Conservation (phyloP, 2,113 vertebrate genomes). For the Crotalus tigris region DNA sequence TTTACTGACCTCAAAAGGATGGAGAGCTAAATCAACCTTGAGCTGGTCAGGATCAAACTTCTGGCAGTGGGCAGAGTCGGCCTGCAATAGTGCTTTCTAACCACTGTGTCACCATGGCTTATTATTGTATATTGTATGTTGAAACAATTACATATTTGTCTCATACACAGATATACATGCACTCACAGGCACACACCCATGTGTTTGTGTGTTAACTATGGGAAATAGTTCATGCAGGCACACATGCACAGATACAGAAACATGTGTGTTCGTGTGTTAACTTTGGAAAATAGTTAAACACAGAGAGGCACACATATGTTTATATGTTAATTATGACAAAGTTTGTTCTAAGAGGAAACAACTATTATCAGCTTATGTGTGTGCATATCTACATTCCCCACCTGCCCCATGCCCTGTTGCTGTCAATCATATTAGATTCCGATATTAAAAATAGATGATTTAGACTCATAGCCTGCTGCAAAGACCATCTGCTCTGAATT, state of each 20-base stretch:
- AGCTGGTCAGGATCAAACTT: neutral
- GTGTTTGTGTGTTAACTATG: neutral
- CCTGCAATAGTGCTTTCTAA: neutral
- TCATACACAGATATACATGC: neutral
- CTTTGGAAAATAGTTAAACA: neutral
- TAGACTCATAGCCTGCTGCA: neutral
- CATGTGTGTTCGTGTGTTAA: neutral
- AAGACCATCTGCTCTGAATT: slow-evolving; percentile 5
- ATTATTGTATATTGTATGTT: neutral
- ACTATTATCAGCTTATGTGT: neutral
- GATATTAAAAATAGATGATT: slow-evolving; percentile 5
- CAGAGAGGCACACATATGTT: neutral
- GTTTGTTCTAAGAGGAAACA: neutral
- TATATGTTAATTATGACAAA: neutral
- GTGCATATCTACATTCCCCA: neutral
- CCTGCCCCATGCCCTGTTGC: neutral
- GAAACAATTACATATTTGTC: neutral
- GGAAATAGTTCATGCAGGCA: neutral
- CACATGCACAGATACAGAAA: neutral
- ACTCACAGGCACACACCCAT: neutral
- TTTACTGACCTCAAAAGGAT: neutral
- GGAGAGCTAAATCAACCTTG: neutral
- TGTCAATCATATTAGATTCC: neutral
- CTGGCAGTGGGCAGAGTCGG: neutral
- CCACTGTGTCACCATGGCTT: neutral